A percentile compares a stretch with the other conserved stretches of the same genome.
These are phyloP conservation scores for Morbakka virulenta DNA, from an alignment of 30 jellyfish, hydroid and myxozoan genomes.

Conservation along the genomic window DNA sequence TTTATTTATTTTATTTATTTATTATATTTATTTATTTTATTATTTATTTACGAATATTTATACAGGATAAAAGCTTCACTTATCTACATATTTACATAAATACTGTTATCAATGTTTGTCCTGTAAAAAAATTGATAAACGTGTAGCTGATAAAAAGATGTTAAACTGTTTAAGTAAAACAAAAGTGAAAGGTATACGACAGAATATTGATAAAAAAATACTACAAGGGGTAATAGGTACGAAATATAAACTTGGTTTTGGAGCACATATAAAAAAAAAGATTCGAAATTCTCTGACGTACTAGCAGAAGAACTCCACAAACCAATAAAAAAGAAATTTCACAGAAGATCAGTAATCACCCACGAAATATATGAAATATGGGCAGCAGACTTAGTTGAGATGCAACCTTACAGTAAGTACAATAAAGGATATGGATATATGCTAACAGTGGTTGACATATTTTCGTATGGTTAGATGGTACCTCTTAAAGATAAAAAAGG, in stretches of 20 bases:
- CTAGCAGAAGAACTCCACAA: conserved; percentile 12
- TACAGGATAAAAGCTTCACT: too few species aligned
- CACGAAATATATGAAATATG: background rate
- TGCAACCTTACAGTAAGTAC: background rate
- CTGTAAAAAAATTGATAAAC: background rate
- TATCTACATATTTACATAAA: too few species aligned
- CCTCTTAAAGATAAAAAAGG: too few species aligned
- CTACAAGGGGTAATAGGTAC: too few species aligned
- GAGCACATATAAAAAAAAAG: background rate
- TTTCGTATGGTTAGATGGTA: too few species aligned
- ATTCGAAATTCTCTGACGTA: background rate
- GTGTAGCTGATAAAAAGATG: background rate
- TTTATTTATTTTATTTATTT: too few species aligned
- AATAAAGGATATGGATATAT: conserved; percentile 5
- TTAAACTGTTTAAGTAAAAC: background rate
- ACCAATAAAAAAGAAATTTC: background rate
- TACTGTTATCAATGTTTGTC: too few species aligned
- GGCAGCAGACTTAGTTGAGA: conserved; percentile 17
- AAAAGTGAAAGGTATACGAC: background rate
- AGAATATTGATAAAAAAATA: background rate
- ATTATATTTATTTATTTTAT: too few species aligned
- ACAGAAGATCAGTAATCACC: background rate
- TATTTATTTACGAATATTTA: too few species aligned
- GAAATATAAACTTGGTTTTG: background rate
- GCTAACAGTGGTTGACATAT: background rate